Base-by-base conservation (phyloP, 1,140 invertebrate genomes). In the Leucophenga varia region DNA sequence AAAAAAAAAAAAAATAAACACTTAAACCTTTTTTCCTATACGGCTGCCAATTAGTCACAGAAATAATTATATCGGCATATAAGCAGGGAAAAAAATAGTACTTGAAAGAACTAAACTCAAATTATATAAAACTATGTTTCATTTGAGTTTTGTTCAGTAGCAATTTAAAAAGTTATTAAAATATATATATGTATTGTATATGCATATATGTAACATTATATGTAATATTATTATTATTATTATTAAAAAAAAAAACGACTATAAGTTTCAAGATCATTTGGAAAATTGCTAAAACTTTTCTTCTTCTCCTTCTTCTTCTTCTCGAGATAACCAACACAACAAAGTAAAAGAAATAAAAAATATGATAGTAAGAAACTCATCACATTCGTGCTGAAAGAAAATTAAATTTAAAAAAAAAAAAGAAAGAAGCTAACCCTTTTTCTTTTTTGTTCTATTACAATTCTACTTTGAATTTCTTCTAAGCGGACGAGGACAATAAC, bases 221-320 rank as follows among this genome's bases (percentile, higher is more conserved):
- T 13, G n/a, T 6, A n/a, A 35, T 13, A 35, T 46, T 47, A 54
- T 43, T 47, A 46, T 43, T 54, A 50, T 49, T n/a, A n/a, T n/a
- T n/a, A n/a, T n/a, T n/a, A n/a, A n/a, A n/a, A 55, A 56, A 69
- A 67, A 71, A 68, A 61, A 67, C 64, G 69, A 72, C 69, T 72
- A 72, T 64, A 63, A 57, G 51, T 72, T 49, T 72, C 57, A 72
- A 72, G 69, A 72, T 72, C 69, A 72, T 72, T 65, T 72, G 69
- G 60, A 69, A 64, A 71, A 65, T 70, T 56, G 57, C 53, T 57
- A 39, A 59, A 57, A 25, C 22, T 25, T 25, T 25, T 25, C 22
- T 25, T 25, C 22, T 25, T 25, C 10, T 25, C 10, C 10, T 25
- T 25, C 5, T 6, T 25, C 10, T 25, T 25, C 5, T 25, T 25